Conservation (phyloP, 64 coral and sea anemone species). For the Stichodactyla helianthus region DNA sequence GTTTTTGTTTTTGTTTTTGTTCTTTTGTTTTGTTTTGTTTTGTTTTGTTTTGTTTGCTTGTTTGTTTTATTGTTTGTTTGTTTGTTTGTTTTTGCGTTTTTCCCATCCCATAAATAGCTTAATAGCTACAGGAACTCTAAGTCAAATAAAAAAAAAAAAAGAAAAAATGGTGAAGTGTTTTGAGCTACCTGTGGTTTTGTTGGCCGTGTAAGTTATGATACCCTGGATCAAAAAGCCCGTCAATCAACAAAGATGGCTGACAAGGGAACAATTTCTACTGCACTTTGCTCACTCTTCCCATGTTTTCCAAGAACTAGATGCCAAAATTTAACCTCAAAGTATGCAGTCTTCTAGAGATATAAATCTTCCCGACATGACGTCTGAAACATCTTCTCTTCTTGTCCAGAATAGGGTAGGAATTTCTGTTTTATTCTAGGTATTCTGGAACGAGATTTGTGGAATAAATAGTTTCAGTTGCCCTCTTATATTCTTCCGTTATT, state of each 20-base stretch:
- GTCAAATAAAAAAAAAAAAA: no score
- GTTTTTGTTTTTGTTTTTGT: no score
- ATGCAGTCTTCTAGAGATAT: not conserved
- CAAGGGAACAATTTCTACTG: not conserved
- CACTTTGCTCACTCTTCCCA: not conserved
- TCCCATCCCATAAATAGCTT: no score
- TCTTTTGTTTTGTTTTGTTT: no score
- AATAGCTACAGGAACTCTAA: no score
- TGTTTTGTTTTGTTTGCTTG: no score
- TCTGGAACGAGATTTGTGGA: not conserved
- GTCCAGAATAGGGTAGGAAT: not conserved
- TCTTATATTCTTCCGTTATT: not conserved
- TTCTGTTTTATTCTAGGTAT: not conserved
- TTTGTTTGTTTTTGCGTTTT: no score
- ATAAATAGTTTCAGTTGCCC: not conserved
- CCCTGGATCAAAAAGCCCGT: not conserved
- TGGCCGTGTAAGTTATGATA: not conserved
- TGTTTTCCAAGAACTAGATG: not conserved
- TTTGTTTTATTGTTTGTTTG: no score
- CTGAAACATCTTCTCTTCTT: conserved; percentile 25
- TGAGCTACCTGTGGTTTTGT: not conserved
- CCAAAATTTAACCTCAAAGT: not conserved
- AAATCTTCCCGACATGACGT: not conserved
- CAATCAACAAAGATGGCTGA: conserved; percentile 1
- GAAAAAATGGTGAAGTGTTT: no score